phyloP scores from a whole-genome alignment of 2,113 vertebrate genomes.

The Elephas maximus region DNA sequence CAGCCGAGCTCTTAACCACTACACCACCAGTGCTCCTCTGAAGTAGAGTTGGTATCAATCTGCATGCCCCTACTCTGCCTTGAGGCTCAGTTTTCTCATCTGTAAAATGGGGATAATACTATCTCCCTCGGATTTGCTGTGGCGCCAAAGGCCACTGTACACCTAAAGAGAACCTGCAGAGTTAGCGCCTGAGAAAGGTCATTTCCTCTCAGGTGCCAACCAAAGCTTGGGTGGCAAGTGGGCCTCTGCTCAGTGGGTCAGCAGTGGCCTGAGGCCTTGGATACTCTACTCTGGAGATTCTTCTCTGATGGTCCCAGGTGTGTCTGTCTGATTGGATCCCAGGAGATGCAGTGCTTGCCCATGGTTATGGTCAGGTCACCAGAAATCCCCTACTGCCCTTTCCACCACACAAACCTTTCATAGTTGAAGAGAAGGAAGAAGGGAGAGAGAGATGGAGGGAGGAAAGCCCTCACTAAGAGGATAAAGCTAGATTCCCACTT shows the following conservation, averaged over 20 bases:
- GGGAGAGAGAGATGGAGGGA: background rate
- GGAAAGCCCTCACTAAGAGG: background rate
- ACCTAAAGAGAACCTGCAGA: background rate
- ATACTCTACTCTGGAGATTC: background rate
- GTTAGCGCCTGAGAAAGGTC: background rate
- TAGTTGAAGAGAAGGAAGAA: background rate
- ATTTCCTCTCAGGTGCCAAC: background rate
- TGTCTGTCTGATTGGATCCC: background rate
- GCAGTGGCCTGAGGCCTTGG: background rate
- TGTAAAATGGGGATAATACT: background rate
- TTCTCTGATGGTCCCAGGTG: background rate
- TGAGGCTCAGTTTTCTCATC: background rate
- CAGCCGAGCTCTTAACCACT: too few relatives aligned
- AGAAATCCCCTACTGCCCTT: background rate
- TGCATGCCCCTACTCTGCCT: background rate
- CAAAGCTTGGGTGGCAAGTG: background rate
- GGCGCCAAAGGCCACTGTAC: background rate
- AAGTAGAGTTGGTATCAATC: fast-evolving
- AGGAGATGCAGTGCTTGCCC: background rate
- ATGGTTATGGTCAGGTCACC: background rate
- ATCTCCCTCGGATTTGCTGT: background rate
- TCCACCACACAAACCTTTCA: background rate
- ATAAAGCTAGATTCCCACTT: background rate
- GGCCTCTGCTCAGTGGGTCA: background rate
- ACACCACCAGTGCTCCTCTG: too few relatives aligned